Conservation (phyloP, 2,888 invertebrate species). For the Drosophila picticornis region DNA sequence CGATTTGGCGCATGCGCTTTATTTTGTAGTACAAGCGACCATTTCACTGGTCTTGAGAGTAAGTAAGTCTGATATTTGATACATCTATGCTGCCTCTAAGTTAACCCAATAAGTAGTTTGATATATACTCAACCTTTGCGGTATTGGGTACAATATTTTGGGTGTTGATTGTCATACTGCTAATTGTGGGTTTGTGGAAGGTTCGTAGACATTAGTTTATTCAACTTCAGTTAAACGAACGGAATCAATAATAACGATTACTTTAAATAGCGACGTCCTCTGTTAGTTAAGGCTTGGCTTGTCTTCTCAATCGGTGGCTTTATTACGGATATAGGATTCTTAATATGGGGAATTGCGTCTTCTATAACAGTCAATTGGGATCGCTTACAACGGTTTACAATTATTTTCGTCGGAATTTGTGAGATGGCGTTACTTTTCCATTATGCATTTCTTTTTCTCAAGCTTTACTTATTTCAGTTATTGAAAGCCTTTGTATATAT, state of each 20-base stretch:
- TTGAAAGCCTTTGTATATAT: conserved; percentile 58
- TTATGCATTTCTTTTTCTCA: background rate
- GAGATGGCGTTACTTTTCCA: background rate
- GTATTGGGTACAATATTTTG: conserved; percentile 65
- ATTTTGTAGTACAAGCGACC: conserved; percentile 55
- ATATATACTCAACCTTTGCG: conserved; percentile 52
- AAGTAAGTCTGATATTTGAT: background rate
- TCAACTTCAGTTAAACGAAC: background rate
- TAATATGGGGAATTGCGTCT: conserved; percentile 56
- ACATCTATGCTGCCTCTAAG: background rate
- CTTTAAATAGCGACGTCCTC: conserved; percentile 44
- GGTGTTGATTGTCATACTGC: conserved; percentile 55
- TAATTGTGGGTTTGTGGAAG: conserved; percentile 64
- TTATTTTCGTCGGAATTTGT: conserved; percentile 65
- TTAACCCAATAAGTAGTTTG: conserved; percentile 25
- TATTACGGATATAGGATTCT: conserved; percentile 49
- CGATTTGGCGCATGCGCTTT: conserved; percentile 66
- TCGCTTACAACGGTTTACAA: conserved; percentile 40
- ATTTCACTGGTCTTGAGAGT: conserved; percentile 47
- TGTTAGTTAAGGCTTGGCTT: conserved; percentile 56
- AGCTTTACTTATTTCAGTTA: conserved; percentile 34
- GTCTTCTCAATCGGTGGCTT: conserved; percentile 66
- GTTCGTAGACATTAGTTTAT: conserved; percentile 33
- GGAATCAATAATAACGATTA: background rate
- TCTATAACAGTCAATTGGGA: conserved; percentile 57